Evolutionary conservation across 2,797 vertebrate species (phyloP), one percentile per base, ranked within the genome.

Genomic region (Halcyon badia): DNA sequence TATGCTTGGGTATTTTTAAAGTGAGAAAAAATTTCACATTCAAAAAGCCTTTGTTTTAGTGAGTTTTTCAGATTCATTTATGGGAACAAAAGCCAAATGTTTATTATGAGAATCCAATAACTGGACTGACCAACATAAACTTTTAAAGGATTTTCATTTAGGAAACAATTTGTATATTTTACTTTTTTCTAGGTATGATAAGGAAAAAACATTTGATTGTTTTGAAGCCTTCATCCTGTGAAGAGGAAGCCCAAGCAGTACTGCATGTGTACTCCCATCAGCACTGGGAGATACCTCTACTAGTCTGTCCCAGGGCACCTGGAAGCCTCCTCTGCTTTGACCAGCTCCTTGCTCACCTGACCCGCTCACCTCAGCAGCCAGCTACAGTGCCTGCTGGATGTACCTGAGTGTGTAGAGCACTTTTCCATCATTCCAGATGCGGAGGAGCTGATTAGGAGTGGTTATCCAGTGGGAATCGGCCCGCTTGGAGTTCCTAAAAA

Each of bases 371-470:
- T 56, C 46, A 41, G 37, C 71, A 80, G 51, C 42, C 51, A 81
- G 42, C 31, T 26, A 6, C 28, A 33, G 49, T 13, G 33, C 42
- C 82, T 66, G 46, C 33, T 64, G 78, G 37, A 18, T 25, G 41
- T 97, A 98, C 98, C 98, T 98, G 97, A 98, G 97, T 0, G 98
- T 98, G 92, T 98, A 98, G 91, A 98, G 97, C 82, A 98, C 98
- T 92, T 98, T 98, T 71, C 98, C 98, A 1, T 98, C 98, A 14
- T 97, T 98, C 98, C 98, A 97, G 95, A 98, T 98, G 83, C 98
- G 96, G 78, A 98, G 97, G 90, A 98, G 98, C 93, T 98, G 98
- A 64, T 98, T 98, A 20, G 98, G 98, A 30, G 97, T 97, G 90
- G 98, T 98, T 90, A 98, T 97, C 89, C 87, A 97, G 90, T 98